These are phyloP conservation scores for Cosmia pyralina DNA, from an alignment of 2,888 invertebrate genomes.

Conservation along the genomic window DNA sequence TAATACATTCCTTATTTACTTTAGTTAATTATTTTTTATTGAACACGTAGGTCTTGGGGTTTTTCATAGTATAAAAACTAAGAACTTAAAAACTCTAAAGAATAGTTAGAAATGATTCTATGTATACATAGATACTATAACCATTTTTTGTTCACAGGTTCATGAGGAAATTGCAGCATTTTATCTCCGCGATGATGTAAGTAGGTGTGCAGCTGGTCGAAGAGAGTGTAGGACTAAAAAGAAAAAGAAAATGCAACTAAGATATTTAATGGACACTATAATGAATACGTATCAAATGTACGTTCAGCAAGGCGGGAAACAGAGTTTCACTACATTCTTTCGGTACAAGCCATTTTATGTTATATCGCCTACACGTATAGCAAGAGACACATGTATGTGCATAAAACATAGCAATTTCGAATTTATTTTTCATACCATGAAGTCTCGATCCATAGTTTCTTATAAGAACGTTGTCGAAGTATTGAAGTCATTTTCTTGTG, in stretches of 20 bases:
- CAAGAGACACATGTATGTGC: slow-evolving; percentile 11
- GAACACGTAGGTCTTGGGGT: slow-evolving; percentile 1
- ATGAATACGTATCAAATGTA: slow-evolving; percentile 2
- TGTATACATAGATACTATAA: slow-evolving; percentile 13
- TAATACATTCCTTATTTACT: slow-evolving; percentile 12
- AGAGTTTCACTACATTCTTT: slow-evolving; percentile 7
- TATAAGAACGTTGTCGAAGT: slow-evolving; percentile 10
- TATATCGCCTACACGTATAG: neutral
- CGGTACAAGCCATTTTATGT: slow-evolving; percentile 2
- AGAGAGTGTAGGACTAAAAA: slow-evolving; percentile 5
- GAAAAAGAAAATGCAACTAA: slow-evolving; percentile 3
- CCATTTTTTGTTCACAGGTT: slow-evolving; percentile 16
- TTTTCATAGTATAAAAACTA: slow-evolving; percentile 6
- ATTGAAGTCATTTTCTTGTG: slow-evolving; percentile 3
- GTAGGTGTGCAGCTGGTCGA: slow-evolving; percentile 1
- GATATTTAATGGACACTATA: slow-evolving; percentile 6
- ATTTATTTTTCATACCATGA: slow-evolving; percentile 4
- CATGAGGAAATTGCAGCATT: slow-evolving; percentile 14
- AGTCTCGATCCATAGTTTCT: neutral
- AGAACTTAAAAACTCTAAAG: slow-evolving; percentile 1
- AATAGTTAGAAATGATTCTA: slow-evolving; percentile 1
- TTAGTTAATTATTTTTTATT: slow-evolving; percentile 8
- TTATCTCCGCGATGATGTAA: slow-evolving; percentile 19
- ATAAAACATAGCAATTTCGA: slow-evolving; percentile 9
- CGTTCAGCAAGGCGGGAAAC: neutral